A percentile compares a stretch with the other conserved stretches of the same genome.
phyloP scores from a whole-genome alignment of 2,888 invertebrate genomes.

The Hartigia nigra region DNA sequence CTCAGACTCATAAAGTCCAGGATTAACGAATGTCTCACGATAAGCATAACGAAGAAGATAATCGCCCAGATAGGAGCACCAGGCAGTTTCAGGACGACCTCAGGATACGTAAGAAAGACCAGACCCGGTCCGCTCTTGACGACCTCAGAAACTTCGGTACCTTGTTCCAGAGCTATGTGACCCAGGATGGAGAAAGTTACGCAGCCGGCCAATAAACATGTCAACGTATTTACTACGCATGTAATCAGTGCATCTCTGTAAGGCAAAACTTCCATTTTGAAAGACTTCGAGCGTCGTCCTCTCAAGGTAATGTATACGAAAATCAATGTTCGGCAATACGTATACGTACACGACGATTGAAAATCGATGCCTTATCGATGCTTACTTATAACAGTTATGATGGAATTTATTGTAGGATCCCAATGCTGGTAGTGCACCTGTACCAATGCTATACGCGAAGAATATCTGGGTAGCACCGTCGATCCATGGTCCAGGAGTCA shows the following conservation, averaged over 20 bases:
- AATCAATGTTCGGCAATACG: neutral
- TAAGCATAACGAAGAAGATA: slow-evolving; percentile 80
- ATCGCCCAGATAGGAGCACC: slow-evolving; percentile 78
- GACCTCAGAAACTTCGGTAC: slow-evolving; percentile 67
- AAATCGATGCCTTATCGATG: neutral
- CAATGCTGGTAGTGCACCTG: slow-evolving; percentile 79
- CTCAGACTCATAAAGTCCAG: neutral
- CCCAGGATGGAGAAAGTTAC: slow-evolving; percentile 83
- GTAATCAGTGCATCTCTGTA: slow-evolving; percentile 78
- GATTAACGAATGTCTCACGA: slow-evolving; percentile 62
- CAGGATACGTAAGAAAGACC: slow-evolving; percentile 80
- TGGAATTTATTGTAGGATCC: slow-evolving; percentile 83
- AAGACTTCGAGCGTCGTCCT: slow-evolving; percentile 20
- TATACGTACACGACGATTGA: neutral
- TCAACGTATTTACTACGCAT: slow-evolving; percentile 77
- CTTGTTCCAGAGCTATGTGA: slow-evolving; percentile 73
- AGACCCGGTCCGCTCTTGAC: slow-evolving; percentile 77
- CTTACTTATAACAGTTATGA: slow-evolving; percentile 79
- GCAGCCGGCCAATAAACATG: slow-evolving; percentile 79
- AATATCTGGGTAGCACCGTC: slow-evolving; percentile 84
- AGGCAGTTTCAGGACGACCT: slow-evolving; percentile 79
- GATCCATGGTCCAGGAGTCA: slow-evolving; percentile 74
- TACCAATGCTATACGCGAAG: slow-evolving; percentile 82
- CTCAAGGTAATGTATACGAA: neutral
- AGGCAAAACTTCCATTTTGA: slow-evolving; percentile 34